Base-by-base conservation (phyloP, 2,113 vertebrate genomes). In the Cercopithecus mona region DNA sequence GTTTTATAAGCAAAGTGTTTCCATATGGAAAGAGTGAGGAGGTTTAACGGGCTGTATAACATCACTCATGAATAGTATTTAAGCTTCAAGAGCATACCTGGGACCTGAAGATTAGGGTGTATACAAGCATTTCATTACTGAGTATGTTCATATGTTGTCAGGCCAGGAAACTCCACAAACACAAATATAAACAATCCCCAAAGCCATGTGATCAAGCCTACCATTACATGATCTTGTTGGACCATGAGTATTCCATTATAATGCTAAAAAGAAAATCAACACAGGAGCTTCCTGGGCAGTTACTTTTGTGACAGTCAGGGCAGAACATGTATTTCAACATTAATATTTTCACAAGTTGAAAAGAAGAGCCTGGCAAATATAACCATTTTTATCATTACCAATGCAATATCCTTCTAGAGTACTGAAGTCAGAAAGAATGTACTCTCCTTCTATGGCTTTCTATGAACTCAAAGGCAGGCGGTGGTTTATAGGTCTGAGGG, bases 11-110 rank as follows among this genome's bases (percentile, higher is more conserved):
- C 92, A 99, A 99, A 99, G 48, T 92, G 97, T 96, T 99, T 99
- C 98, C 98, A 99, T 98, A 99, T 99, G 99, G 98, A 87, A 96
- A 75, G 88, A 96, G 88, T 93, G 93, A 97, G 97, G 98, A 95
- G 97, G 96, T 97, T 98, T 97, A 97, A 97, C 72, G 84, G 97
- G 95, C 93, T 97, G 97, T 97, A 96, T 70, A 85, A 22, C 82
- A 80, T 97, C 93, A 96, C 73, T 97, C 88, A 80, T 90, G 90
- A 82, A 88, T 82, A 97, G 43, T 85, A 90, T 83, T 97, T 95
- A 98, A 95, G 14, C 96, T 98, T 95, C 97, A 97, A 95, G 75
- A 97, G 83, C 43, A 78, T 92, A 97, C 88, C n/a, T 89, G 73
- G 35, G 30, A 61, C 27, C 95, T 97, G 93, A 94, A 97, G 88